These are phyloP conservation scores for Heliconius hewitsoni DNA, from an alignment of 1,140 invertebrate genomes.

Conservation along the genomic window DNA sequence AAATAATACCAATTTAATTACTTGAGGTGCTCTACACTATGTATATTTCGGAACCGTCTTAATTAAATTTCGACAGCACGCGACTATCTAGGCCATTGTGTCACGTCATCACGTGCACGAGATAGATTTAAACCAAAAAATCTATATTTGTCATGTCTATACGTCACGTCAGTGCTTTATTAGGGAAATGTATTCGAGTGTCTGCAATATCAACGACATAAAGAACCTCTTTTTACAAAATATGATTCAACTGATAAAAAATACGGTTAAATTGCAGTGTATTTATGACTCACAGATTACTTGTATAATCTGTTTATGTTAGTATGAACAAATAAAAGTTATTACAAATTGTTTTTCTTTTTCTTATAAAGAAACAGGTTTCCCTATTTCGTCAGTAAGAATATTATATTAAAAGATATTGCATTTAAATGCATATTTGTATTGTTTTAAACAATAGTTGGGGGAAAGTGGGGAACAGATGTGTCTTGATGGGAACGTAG, in stretches of 20 bases:
- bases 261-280: neutral
- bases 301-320: no score
- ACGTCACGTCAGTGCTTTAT: neutral
- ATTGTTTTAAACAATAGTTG: no score
- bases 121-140: neutral
- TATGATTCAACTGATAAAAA: slow-evolving; percentile 1
- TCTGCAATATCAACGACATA: neutral
- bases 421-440: no score
- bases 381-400: no score
- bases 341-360: no score
- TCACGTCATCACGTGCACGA: neutral
- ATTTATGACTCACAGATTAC: no score
- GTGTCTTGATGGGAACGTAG: no score
- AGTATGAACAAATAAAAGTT: no score
- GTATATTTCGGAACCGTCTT: neutral
- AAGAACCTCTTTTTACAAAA: neutral
- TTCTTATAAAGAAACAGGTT: no score
- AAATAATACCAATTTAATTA: neutral
- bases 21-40: neutral
- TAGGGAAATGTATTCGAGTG: neutral
- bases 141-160: neutral
- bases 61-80: slow-evolving; percentile 5
- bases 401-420: no score
- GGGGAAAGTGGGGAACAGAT: no score
- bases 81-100: slow-evolving; percentile 1